phyloP scores from a whole-genome alignment of 2,888 invertebrate species.

The Drosophila falleni region DNA sequence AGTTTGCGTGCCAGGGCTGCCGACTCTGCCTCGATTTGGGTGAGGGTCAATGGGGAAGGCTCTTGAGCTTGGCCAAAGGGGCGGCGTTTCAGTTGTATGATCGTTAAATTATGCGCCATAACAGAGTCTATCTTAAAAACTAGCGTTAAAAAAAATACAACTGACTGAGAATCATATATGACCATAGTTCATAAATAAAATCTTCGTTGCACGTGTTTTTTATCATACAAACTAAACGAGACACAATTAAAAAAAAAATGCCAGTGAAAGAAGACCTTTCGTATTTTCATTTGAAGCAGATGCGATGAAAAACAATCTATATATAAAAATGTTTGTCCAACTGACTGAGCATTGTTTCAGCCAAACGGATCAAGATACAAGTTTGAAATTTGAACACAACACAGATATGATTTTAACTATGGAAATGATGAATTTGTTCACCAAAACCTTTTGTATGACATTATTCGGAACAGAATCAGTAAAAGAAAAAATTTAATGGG shows the following conservation, averaged over 20 bases:
- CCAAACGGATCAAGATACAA: no score
- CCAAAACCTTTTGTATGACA: no score
- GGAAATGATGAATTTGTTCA: no score
- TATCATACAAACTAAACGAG: neutral
- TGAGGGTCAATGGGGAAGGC: conserved; percentile 76
- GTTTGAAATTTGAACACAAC: no score
- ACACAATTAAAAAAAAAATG: neutral
- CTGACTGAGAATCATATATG: neutral
- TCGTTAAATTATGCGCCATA: conserved; percentile 20
- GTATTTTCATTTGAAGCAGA: no score
- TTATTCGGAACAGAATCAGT: no score
- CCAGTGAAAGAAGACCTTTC: no score
- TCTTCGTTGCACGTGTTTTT: neutral
- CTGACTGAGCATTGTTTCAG: no score
- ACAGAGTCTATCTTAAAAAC: conserved; percentile 5
- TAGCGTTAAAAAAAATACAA: conserved; percentile 1
- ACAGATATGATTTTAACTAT: no score
- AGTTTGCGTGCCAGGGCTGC: conserved; percentile 70
- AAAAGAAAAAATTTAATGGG: no score
- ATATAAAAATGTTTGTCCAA: no score
- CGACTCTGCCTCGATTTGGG: conserved; percentile 61
- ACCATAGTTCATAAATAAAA: neutral
- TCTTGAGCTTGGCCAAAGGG: conserved; percentile 45
- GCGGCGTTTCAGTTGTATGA: conserved; percentile 25
- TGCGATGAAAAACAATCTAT: no score